Evolutionary conservation across 2,797 vertebrate species (phyloP), one percentile per base, ranked within the genome.

Genomic region (Sebastes dallii): DNA sequence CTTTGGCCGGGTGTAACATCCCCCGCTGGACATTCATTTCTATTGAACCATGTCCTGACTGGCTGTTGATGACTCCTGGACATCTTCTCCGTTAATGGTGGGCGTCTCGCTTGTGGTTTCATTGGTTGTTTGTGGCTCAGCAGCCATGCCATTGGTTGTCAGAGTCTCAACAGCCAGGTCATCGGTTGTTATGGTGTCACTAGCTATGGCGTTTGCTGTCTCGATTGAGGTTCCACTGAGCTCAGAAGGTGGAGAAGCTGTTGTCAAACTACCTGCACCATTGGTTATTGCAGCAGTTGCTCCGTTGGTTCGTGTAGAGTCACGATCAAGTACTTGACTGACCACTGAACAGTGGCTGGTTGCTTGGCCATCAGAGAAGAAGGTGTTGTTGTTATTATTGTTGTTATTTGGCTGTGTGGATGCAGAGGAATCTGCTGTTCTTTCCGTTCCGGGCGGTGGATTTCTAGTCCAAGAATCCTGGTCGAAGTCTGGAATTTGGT

Each of bases 371-470:
- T 58, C 66, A 13, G 34, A n/a, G 11, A 52, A 64, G 16, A 52
- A 55, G 4, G 22, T 39, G 75, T 14, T 87, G 87, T 86, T 92
- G 86, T 91, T 93, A n/a, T 90, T 90, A 27, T 91, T 90, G 74
- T 91, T 93, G 72, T 78, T 85, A 27, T 86, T 93, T 36, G 24
- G 52, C 11, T 65, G 82, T 4, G 61, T 10, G 22, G 22, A 50
- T 50, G n/a, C 56, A 59, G 79, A 83, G 46, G 79, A 67, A 39
- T 30, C 39, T 6, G 22, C n/a, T 22, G 16, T 52, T 32, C 62
- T 67, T 34, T 68, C 54, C 18, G 59, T 16, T 66, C 39, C 14
- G 1, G 75, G 13, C 0, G 14, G 27, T 18, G 81, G 58, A 36
- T 58, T 71, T 4, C 39, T 11, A 11, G 62, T 85, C 87, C 89